Evolutionary conservation across 2,888 invertebrate species (phyloP), one percentile per base, ranked within the genome.

Genomic region (Ichneumoninae sp.): DNA sequence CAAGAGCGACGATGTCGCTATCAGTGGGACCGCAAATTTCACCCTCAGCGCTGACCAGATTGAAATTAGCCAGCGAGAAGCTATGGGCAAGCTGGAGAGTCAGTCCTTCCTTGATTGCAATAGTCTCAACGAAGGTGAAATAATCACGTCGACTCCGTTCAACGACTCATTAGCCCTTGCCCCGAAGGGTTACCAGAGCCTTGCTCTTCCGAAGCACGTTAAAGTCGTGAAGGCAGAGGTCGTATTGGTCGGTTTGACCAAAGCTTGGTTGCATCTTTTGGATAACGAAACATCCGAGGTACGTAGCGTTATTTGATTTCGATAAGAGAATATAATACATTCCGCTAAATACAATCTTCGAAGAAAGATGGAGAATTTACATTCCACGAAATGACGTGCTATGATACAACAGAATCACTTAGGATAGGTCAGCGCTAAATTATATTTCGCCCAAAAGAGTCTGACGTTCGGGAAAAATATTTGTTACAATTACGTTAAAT

Each of bases 201-300:
- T 44, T 10, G 8, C 10, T 0, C 10, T 66, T 8, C 36, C 66
- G 22, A 22, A 10, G 22, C 40, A 40, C 26, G 16, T 80, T 94
- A 94, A 88, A 68, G 74, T 83, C 30, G 69, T 87, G 1, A 84
- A 83, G n/a, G 83, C 77, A 6, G 69, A 81, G 40, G 33, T 82
- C 36, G n/a, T 36, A 26, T 16, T 40, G 1, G 13, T 85, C 19
- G 76, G 66, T 5, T 3, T 5, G 13, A 2, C 73, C 1, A 30
- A n/a, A 8, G 33, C 71, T 54, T 77, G 22, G 40, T 26, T 85
- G 22, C 85, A 85, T 74, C 26, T 85, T 33, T 54, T 79, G 66
- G 78, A 52, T 8, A 81, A 75, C 66, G 13, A 65, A 10, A 75
- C 63, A 19, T 83, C 85, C 2, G 36, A 81, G 81, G 85, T 85